These are phyloP conservation scores for Musca vetustissima DNA, from an alignment of 1,140 invertebrate species.

Conservation along the genomic window DNA sequence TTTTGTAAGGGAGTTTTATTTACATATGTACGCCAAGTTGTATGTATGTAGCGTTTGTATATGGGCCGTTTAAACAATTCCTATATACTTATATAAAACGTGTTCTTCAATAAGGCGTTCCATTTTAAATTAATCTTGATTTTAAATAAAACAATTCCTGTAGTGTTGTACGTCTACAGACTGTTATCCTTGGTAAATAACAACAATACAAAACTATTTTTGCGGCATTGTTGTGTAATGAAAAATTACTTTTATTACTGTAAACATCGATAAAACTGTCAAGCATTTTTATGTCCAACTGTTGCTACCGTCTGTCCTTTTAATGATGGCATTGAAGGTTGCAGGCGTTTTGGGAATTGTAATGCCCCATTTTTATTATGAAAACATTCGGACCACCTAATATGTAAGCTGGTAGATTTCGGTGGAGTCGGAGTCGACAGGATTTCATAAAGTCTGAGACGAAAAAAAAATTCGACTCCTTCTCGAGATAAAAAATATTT, in stretches of 20 bases:
- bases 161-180: neutral
- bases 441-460: too few species aligned
- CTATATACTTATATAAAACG: neutral
- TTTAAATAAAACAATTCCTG: conserved; percentile 7
- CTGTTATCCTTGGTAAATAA: neutral
- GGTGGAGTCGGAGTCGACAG: too few species aligned
- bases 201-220: conserved; percentile 16
- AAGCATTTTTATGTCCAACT: neutral
- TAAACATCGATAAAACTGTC: conserved; percentile 54
- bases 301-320: too few species aligned
- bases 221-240: conserved; percentile 22
- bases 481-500: too few species aligned
- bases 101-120: neutral
- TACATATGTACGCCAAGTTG: neutral
- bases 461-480: too few species aligned
- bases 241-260: conserved; percentile 50
- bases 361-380: too few species aligned
- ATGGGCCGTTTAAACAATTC: neutral
- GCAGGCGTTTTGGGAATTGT: too few species aligned
- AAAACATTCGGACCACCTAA: too few species aligned
- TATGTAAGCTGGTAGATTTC: too few species aligned
- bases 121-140: conserved; percentile 16
- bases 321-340: too few species aligned
- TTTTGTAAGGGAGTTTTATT: conserved; percentile 2
- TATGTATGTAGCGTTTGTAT: neutral